These are phyloP conservation scores for Oncorhynchus kisutch DNA, from an alignment of 2,113 vertebrate genomes.

Conservation along the genomic window DNA sequence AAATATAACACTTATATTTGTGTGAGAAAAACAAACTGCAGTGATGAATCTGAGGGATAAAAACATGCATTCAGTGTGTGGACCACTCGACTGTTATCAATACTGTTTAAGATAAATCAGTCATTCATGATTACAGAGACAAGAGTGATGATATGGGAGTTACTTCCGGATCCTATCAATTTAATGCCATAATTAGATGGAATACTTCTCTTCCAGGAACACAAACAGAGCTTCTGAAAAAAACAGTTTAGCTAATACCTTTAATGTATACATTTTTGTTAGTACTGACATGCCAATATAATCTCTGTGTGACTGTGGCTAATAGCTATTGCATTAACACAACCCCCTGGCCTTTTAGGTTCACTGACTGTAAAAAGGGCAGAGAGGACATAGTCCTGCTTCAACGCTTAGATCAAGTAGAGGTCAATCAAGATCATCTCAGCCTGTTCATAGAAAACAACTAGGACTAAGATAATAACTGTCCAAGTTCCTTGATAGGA, in stretches of 20 bases:
- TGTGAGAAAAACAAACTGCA: background rate
- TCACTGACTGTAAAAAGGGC: background rate
- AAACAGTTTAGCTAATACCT: background rate
- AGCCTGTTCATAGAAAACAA: background rate
- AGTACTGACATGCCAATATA: background rate
- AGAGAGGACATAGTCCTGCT: background rate
- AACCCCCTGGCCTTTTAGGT: background rate
- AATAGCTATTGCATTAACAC: background rate
- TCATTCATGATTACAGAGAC: background rate
- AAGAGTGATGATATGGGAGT: background rate
- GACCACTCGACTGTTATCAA: background rate
- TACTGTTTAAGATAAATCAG: background rate
- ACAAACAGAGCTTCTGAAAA: too few species aligned
- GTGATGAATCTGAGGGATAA: background rate
- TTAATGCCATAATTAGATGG: background rate
- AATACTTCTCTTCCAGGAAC: background rate
- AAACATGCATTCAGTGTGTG: background rate
- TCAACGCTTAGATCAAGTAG: background rate
- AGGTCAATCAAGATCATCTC: background rate
- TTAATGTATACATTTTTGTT: background rate
- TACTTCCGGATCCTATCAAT: background rate
- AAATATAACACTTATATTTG: constrained; percentile 14
- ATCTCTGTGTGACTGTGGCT: background rate
- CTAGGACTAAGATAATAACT: background rate
- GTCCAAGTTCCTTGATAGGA: background rate